These are phyloP conservation scores for Tiaroga cobitis DNA, from an alignment of 2,797 vertebrate genomes.

Conservation along the genomic window DNA sequence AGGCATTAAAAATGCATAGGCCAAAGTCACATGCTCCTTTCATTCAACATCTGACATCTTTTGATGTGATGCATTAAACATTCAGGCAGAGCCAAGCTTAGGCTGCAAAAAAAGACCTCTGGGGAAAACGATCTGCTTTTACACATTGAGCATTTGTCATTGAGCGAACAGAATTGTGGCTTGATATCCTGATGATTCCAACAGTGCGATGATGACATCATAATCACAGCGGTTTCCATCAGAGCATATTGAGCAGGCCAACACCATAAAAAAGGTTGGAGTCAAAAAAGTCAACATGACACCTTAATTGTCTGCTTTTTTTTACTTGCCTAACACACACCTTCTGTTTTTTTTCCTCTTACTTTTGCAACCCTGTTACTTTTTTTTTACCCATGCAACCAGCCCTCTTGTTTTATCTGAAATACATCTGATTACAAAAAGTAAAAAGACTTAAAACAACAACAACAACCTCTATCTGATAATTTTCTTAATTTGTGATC, in stretches of 20 bases:
- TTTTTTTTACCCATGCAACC: background rate
- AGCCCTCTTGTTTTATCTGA: background rate
- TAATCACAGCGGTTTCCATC: constrained; percentile 14
- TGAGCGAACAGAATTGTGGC: background rate
- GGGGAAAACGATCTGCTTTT: constrained; percentile 26
- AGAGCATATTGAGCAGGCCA: background rate
- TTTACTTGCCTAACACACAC: background rate
- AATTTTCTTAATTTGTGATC: background rate
- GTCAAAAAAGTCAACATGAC: background rate
- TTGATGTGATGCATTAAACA: constrained; percentile 54
- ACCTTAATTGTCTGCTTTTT: too few relatives aligned
- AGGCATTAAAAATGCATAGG: constrained; percentile 52
- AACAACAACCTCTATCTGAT: background rate
- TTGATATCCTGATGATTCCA: background rate
- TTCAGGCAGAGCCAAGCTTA: constrained; percentile 46
- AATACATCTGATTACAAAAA: background rate
- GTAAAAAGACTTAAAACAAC: too few relatives aligned
- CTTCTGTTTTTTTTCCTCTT: background rate
- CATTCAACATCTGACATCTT: constrained; percentile 49
- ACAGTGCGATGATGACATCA: background rate
- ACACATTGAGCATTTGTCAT: background rate
- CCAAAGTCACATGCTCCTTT: constrained; percentile 34
- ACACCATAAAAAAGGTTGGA: background rate
- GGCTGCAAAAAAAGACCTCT: constrained; percentile 26
- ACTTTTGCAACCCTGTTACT: background rate